Conservation (phyloP, 2,888 invertebrate genomes). For the Pantelozetes paolii region DNA sequence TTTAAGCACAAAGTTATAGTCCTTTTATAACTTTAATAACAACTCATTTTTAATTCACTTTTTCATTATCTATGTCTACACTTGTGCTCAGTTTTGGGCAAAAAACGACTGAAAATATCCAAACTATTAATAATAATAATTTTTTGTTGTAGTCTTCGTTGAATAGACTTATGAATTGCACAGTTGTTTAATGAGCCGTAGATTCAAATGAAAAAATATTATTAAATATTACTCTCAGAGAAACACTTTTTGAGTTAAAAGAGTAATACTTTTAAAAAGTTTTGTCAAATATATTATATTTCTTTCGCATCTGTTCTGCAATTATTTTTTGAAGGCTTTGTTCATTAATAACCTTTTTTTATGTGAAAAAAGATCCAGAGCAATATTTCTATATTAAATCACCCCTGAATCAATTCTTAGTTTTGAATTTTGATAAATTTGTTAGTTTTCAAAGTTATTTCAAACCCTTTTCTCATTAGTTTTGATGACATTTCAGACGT, state of each 20-base stretch:
- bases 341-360: too few relatives aligned
- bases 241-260: too few relatives aligned
- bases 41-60: not conserved
- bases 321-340: conserved; percentile 1
- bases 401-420: too few relatives aligned
- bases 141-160: too few relatives aligned
- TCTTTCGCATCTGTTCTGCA: not conserved
- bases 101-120: not conserved
- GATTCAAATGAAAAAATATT: conserved; percentile 30
- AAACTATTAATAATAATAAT: conserved; percentile 30
- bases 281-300: not conserved
- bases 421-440: too few relatives aligned
- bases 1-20: not conserved
- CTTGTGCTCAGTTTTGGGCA: not conserved
- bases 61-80: not conserved
- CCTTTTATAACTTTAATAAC: not conserved
- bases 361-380: not conserved
- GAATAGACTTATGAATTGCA: conserved; percentile 14
- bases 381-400: not conserved
- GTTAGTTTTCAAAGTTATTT: too few relatives aligned
- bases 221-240: not conserved
- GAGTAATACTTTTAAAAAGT: not conserved
- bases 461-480: too few relatives aligned
- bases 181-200: conserved; percentile 32
- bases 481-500: too few relatives aligned